Evolutionary conservation across 2,113 vertebrate genomes (phyloP).

Genomic region (Pseudorectes ferrugineus): DNA sequence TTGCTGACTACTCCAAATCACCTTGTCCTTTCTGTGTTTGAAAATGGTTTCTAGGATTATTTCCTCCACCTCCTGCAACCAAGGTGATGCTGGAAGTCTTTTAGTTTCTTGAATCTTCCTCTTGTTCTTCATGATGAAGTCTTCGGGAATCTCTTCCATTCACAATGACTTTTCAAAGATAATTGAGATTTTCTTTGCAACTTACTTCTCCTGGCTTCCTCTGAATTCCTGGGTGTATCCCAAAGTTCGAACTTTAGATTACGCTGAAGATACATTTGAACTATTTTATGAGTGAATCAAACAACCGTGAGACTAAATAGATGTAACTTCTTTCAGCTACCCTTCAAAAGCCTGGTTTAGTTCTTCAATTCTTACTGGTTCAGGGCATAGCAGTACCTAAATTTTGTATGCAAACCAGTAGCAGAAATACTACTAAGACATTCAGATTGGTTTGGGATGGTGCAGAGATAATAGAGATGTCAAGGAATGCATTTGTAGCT

Average conservation of each 20-base stretch:
- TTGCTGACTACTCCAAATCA: background rate
- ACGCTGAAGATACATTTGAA: background rate
- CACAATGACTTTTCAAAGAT: background rate
- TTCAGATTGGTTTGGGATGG: background rate
- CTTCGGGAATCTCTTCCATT: background rate
- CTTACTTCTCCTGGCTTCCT: background rate
- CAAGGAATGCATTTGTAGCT: background rate
- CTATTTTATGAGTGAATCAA: background rate
- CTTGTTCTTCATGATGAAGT: background rate
- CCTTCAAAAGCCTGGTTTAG: background rate
- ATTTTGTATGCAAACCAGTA: background rate
- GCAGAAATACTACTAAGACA: background rate
- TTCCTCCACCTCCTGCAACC: background rate
- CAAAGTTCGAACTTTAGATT: background rate
- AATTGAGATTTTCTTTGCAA: background rate
- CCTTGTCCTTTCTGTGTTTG: background rate
- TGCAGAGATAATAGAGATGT: background rate
- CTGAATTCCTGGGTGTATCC: background rate
- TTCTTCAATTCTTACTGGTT: background rate
- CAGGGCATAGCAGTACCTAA: background rate
- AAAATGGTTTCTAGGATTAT: background rate
- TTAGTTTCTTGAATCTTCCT: background rate
- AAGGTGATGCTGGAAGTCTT: background rate
- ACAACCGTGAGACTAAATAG: background rate
- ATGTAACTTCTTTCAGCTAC: background rate